These are phyloP conservation scores for Antheraea mylitta DNA, from an alignment of 1,140 invertebrate species.

Conservation along the genomic window DNA sequence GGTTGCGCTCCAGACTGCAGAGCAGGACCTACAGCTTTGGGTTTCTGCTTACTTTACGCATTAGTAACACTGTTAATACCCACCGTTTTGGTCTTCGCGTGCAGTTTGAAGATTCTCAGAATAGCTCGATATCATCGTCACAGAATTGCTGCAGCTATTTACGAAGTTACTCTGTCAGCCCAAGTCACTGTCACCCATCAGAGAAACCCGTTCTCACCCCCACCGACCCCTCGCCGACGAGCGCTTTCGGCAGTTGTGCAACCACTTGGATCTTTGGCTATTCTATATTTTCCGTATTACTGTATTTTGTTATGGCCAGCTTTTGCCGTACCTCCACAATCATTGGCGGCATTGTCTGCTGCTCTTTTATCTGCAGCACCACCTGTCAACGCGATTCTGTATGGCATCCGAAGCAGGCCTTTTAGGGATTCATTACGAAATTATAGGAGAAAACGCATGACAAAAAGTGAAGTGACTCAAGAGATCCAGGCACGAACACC, in stretches of 20 bases:
- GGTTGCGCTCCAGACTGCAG: constrained; percentile 85
- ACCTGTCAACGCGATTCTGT: constrained; percentile 86
- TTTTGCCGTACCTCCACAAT: constrained; percentile 69
- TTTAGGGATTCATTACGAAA: constrained; percentile 86
- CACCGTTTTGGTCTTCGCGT: constrained; percentile 83
- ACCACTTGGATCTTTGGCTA: constrained; percentile 84
- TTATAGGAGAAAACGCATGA: constrained; percentile 89
- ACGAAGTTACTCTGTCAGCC: constrained; percentile 90
- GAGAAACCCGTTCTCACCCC: constrained; percentile 85
- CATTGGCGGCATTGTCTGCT: constrained; percentile 81
- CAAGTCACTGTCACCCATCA: constrained; percentile 92
- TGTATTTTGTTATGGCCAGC: constrained; percentile 85
- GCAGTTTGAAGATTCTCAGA: constrained; percentile 87
- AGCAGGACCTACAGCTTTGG: constrained; percentile 77
- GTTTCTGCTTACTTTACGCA: constrained; percentile 83
- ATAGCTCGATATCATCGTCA: constrained; percentile 90
- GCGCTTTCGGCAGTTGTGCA: constrained; percentile 86
- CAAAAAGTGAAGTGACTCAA: constrained; percentile 87
- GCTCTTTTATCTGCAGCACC: constrained; percentile 84
- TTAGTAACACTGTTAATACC: constrained; percentile 84
- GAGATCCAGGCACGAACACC: constrained; percentile 89
- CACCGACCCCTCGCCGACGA: constrained; percentile 80
- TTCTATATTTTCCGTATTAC: constrained; percentile 88
- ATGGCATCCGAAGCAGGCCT: constrained; percentile 87
- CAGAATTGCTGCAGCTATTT: constrained; percentile 90